Evolutionary conservation across 53 echinoderm and acorn worm genomes (phyloP).

Genomic region (Holothuria scabra): DNA sequence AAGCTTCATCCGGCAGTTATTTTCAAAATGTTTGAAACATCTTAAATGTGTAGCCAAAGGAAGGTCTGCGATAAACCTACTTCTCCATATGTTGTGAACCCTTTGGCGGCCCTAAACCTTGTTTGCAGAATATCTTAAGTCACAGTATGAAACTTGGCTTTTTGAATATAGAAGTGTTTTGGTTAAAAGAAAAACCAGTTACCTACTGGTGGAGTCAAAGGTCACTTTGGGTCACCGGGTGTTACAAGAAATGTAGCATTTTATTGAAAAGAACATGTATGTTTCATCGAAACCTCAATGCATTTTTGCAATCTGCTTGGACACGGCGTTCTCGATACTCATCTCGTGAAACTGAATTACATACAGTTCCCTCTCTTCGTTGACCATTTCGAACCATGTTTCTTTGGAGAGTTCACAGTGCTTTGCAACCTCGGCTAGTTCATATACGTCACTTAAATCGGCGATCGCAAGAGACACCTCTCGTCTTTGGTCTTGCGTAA

Average conservation of each 20-base stretch:
- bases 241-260: too few species aligned
- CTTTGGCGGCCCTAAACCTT: neutral
- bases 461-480: slow-evolving; percentile 7
- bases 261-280: too few species aligned
- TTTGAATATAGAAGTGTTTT: too few species aligned
- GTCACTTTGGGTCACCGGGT: too few species aligned
- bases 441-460: neutral
- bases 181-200: too few species aligned
- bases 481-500: neutral
- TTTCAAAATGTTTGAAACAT: slow-evolving; percentile 44
- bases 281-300: too few species aligned
- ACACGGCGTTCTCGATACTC: neutral
- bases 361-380: neutral
- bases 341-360: neutral
- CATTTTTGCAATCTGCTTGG: too few species aligned
- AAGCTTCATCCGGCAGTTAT: slow-evolving; percentile 20
- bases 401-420: neutral
- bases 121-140: too few species aligned
- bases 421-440: neutral
- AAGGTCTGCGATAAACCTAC: neutral
- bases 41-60: slow-evolving; percentile 12
- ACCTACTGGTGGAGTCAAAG: too few species aligned
- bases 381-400: slow-evolving; percentile 7
- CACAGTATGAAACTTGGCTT: too few species aligned
- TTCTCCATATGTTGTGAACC: slow-evolving; percentile 14